Evolutionary conservation across 2,113 vertebrate genomes (phyloP), one percentile per base, ranked within the genome.

Genomic region (Pleuronectes platessa): DNA sequence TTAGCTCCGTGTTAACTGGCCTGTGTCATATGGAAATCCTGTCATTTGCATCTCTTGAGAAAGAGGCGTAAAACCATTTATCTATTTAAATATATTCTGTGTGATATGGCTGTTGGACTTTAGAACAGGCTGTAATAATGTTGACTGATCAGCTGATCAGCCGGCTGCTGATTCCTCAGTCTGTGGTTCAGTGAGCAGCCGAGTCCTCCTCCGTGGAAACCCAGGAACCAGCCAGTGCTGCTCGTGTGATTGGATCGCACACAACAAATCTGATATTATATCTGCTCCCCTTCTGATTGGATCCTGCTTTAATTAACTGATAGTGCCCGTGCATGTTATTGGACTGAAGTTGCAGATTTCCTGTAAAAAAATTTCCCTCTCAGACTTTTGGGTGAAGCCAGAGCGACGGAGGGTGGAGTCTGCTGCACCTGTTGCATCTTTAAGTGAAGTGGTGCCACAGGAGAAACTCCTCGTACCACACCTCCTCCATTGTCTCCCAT

Each of bases 31-130:
- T 93, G 93, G 81, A 93, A 94, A 93, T 92, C 66, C 76, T 84
- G n/a, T 73, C 78, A 92, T 94, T 94, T 93, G 90, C 93, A 93
- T 93, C 83, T 91, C 74, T 91, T 86, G 80, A 90, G 83, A 93
- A 90, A 90, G 74, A 78, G 74, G 79, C 70, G 24, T 85, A 11
- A 42, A 42, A 42, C 40, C 85, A 83, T 90, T 89, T 90, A 93
- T 93, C 90, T 93, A 92, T 92, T 91, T 92, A 92, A 93, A 93
- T 90, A 88, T 87, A 86, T 85, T 88, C 86, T 72, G 74, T 42
- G 11, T 85, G 85, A 90, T 89, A 89, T 61, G 86, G 79, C 82
- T 85, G 90, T 83, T 82, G 86, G 89, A 87, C 89, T 92, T 90
- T 82, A 86, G 85, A 88, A 82, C 84, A 82, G 71, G 71, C 42